A percentile compares a stretch with the other conserved stretches of the same genome.
phyloP scores from a whole-genome alignment of 2,888 invertebrate species.

The Amiota communis region DNA sequence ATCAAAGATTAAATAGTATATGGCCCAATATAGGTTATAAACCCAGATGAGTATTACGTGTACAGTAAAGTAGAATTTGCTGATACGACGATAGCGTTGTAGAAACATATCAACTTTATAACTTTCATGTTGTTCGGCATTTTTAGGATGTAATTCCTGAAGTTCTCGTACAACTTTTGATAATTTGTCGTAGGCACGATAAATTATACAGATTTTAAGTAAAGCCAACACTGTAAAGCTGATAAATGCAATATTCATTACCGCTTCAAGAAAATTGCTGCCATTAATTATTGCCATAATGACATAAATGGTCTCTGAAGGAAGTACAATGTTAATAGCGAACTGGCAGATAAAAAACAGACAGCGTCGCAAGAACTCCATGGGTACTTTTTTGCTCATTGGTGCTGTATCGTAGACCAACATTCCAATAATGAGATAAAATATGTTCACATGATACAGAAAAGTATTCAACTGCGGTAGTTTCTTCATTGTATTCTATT shows the following conservation, averaged over 20 bases:
- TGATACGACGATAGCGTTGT: slow-evolving; percentile 46
- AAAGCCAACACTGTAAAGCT: slow-evolving; percentile 61
- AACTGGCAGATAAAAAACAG: slow-evolving; percentile 43
- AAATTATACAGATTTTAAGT: slow-evolving; percentile 63
- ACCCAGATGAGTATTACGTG: slow-evolving; percentile 63
- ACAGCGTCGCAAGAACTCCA: background rate
- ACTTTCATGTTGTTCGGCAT: slow-evolving; percentile 39
- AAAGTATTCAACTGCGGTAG: background rate
- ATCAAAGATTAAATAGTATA: slow-evolving; percentile 57
- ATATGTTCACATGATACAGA: slow-evolving; percentile 7
- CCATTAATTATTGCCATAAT: slow-evolving; percentile 52
- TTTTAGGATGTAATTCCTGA: slow-evolving; percentile 55
- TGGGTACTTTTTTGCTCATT: background rate
- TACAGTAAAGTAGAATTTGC: slow-evolving; percentile 55
- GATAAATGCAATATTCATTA: slow-evolving; percentile 61
- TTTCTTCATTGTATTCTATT: too few species aligned
- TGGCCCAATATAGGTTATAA: slow-evolving; percentile 62
- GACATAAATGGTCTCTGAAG: slow-evolving; percentile 61
- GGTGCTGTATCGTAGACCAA: slow-evolving; percentile 4
- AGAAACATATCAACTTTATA: slow-evolving; percentile 44
- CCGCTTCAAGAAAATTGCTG: slow-evolving; percentile 64
- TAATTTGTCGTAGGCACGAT: slow-evolving; percentile 49
- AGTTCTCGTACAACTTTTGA: slow-evolving; percentile 54
- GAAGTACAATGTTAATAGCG: slow-evolving; percentile 56
- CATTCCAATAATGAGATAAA: slow-evolving; percentile 16